Evolutionary conservation across 2,113 vertebrate genomes (phyloP).

Genomic region (Phylloscopus whistleri): DNA sequence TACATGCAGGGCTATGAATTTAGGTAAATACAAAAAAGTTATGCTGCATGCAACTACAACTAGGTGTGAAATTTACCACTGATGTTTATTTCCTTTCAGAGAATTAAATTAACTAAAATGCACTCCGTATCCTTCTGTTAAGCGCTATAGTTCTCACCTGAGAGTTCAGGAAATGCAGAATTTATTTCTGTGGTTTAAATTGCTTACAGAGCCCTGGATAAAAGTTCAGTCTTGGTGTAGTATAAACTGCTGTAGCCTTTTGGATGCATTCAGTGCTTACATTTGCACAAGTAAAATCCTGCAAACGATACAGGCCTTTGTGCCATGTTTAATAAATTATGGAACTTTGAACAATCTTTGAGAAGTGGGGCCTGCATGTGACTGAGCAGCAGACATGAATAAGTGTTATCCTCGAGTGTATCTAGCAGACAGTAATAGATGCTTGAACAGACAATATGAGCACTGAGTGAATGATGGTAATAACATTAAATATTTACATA

Average conservation of each 20-base stretch:
- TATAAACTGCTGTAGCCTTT: not conserved
- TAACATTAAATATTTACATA: slow-evolving; percentile 78
- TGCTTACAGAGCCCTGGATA: not conserved
- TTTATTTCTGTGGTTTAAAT: not conserved
- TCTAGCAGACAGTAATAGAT: slow-evolving; percentile 70
- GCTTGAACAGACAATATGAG: slow-evolving; percentile 74
- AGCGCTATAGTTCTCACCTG: not conserved
- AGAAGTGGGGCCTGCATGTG: slow-evolving; percentile 59
- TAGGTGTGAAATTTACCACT: fast-evolving
- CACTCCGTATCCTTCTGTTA: not conserved
- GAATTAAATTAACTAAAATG: not conserved
- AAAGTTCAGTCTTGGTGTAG: not conserved
- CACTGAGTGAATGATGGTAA: slow-evolving; percentile 72
- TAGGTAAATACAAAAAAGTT: not conserved
- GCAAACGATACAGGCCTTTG: slow-evolving; percentile 10
- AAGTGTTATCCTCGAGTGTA: slow-evolving; percentile 69
- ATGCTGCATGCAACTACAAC: not conserved
- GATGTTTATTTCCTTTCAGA: not conserved
- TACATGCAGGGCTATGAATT: not conserved
- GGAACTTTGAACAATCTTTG: slow-evolving; percentile 70
- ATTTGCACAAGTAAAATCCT: not conserved
- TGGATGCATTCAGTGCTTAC: not conserved
- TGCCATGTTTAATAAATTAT: slow-evolving; percentile 71
- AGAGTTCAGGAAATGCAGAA: not conserved
- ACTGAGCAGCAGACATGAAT: slow-evolving; percentile 71